Conservation (phyloP, 1,140 invertebrate species). For the Cyphomyrmex costatus region DNA sequence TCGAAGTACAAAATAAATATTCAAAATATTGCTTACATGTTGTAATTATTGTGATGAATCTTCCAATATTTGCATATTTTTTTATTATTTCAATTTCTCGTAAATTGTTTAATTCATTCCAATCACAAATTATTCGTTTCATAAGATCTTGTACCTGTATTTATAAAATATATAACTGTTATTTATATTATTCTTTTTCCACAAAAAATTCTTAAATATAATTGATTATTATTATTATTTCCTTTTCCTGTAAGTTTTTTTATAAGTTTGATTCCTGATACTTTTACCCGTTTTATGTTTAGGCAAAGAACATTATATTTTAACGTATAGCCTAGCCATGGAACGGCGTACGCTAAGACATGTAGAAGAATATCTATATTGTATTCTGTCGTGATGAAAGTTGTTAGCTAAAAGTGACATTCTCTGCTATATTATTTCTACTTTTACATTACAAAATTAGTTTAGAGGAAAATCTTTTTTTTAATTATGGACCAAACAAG, state of each 20-base stretch:
- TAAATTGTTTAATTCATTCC: conserved; percentile 11
- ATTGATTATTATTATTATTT: background rate
- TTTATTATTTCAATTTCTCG: conserved; percentile 50
- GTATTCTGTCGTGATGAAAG: conserved; percentile 32
- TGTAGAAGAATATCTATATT: conserved; percentile 14
- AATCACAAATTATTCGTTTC: conserved; percentile 19
- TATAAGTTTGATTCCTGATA: background rate
- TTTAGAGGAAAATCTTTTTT: too few relatives aligned
- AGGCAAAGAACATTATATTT: conserved; percentile 28
- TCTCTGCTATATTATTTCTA: too few relatives aligned
- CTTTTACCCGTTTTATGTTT: background rate
- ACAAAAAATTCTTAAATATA: background rate
- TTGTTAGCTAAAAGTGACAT: conserved; percentile 23
- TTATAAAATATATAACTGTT: background rate
- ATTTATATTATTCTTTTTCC: background rate
- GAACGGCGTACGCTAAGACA: background rate
- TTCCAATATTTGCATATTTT: conserved; percentile 26
- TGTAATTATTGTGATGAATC: conserved; percentile 2
- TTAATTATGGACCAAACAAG: too few relatives aligned
- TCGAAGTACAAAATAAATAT: background rate
- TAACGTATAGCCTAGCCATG: conserved; percentile 11
- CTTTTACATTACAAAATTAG: too few relatives aligned
- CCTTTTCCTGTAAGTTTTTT: background rate
- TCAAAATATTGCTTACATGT: conserved; percentile 20
- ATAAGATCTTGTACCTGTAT: conserved; percentile 2